These are phyloP conservation scores for Timema cristinae DNA, from an alignment of 2,888 invertebrate genomes.

Conservation along the genomic window DNA sequence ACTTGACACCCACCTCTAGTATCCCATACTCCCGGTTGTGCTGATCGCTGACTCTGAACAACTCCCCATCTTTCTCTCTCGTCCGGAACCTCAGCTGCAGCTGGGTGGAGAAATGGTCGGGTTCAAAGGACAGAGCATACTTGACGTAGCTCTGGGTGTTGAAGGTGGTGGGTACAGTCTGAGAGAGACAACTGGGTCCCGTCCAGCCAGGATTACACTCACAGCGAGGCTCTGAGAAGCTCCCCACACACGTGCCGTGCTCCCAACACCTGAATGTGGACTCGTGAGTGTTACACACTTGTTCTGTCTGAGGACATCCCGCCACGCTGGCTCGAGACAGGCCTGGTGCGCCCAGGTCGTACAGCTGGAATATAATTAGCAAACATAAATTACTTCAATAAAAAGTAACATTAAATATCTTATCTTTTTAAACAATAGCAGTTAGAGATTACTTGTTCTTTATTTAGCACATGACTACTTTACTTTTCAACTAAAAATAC, in stretches of 20 bases:
- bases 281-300: slow-evolving; percentile 45
- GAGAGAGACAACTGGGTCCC: slow-evolving; percentile 43
- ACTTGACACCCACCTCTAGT: slow-evolving; percentile 44
- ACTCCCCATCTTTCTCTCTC: slow-evolving; percentile 50
- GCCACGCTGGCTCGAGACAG: slow-evolving; percentile 42
- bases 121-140: slow-evolving; percentile 51
- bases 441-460: no score
- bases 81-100: slow-evolving; percentile 55
- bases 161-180: slow-evolving; percentile 48
- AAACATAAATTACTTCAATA: no score
- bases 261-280: slow-evolving; percentile 39
- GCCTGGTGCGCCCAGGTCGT: slow-evolving; percentile 54
- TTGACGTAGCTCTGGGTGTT: slow-evolving; percentile 51
- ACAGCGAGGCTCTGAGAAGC: slow-evolving; percentile 46
- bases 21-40: slow-evolving; percentile 50
- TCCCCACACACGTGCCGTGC: slow-evolving; percentile 49
- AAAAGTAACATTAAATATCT: no score
- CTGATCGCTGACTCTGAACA: slow-evolving; percentile 50
- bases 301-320: slow-evolving; percentile 53
- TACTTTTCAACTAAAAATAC: no score
- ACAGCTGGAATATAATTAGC: slow-evolving; percentile 43
- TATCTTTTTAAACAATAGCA: no score
- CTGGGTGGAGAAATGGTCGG: slow-evolving; percentile 47
- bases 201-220: slow-evolving; percentile 56
- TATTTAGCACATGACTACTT: no score